A percentile compares a stretch with the other conserved stretches of the same genome.
Conservation (phyloP, 2,888 invertebrate genomes). For the Pasiphila rectangulata region DNA sequence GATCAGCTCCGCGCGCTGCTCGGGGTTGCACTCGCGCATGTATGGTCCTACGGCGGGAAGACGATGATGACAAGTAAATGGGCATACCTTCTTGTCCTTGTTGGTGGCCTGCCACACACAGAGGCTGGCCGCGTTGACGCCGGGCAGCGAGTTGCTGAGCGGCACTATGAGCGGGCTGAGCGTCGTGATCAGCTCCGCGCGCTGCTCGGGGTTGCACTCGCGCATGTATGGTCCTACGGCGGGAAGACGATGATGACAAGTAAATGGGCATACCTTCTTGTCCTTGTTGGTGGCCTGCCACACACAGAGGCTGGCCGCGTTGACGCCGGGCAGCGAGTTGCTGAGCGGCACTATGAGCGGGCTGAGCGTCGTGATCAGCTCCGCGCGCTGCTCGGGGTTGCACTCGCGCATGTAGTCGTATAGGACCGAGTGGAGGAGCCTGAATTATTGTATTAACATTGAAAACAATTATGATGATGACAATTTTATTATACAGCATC, state of each 20-base stretch:
- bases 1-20: too few relatives aligned
- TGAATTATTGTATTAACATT: too few relatives aligned
- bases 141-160: constrained; percentile 88
- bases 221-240: too few relatives aligned
- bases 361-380: constrained; percentile 87
- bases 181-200: constrained; percentile 87
- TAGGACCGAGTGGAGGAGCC: constrained; percentile 89
- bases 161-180: constrained; percentile 84
- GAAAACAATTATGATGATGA: too few relatives aligned
- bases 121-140: constrained; percentile 88
- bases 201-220: constrained; percentile 85
- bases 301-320: constrained; percentile 90
- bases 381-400: constrained; percentile 84
- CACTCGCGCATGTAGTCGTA: constrained; percentile 90
- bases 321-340: constrained; percentile 91
- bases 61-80: too few relatives aligned
- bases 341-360: constrained; percentile 83
- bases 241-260: too few relatives aligned
- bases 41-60: too few relatives aligned
- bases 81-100: constrained; percentile 85
- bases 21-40: too few relatives aligned
- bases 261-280: constrained; percentile 81
- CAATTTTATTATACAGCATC: too few relatives aligned
- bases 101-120: constrained; percentile 94
- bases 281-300: constrained; percentile 93